A percentile compares a stretch with the other conserved stretches of the same genome.
Evolutionary conservation across 2,888 invertebrate genomes (phyloP).

Genomic region (Galeopsomyia nigrocyanea): DNA sequence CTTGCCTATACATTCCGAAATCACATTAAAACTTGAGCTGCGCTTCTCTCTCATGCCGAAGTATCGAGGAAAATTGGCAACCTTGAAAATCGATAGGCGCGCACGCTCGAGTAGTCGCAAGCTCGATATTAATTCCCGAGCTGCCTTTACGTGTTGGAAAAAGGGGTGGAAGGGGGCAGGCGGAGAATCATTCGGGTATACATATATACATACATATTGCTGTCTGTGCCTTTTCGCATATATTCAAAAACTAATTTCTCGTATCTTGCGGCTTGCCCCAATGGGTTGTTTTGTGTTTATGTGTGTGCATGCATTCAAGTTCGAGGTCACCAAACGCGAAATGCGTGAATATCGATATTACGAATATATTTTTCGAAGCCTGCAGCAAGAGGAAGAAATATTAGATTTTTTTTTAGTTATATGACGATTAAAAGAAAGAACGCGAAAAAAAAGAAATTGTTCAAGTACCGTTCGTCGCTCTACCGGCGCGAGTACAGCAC

Average conservation of each 20-base stretch:
- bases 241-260: no score
- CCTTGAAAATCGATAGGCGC: slow-evolving; percentile 42
- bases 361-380: no score
- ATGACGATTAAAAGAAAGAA: no score
- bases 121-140: slow-evolving; percentile 41
- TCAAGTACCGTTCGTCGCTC: neutral
- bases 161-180: neutral
- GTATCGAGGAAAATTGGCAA: slow-evolving; percentile 42
- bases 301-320: no score
- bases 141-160: slow-evolving; percentile 18
- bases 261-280: no score
- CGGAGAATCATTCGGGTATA: neutral
- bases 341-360: no score
- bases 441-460: no score
- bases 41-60: slow-evolving; percentile 1
- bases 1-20: slow-evolving; percentile 18
- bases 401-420: no score
- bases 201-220: neutral
- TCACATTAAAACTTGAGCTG: slow-evolving; percentile 35
- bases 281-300: no score
- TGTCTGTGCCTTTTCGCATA: no score
- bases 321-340: no score
- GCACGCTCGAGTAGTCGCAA: slow-evolving; percentile 3
- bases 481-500: neutral
- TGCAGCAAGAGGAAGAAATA: no score